Conservation (phyloP, 1,140 invertebrate species). For the Drosophila fuyamai region DNA sequence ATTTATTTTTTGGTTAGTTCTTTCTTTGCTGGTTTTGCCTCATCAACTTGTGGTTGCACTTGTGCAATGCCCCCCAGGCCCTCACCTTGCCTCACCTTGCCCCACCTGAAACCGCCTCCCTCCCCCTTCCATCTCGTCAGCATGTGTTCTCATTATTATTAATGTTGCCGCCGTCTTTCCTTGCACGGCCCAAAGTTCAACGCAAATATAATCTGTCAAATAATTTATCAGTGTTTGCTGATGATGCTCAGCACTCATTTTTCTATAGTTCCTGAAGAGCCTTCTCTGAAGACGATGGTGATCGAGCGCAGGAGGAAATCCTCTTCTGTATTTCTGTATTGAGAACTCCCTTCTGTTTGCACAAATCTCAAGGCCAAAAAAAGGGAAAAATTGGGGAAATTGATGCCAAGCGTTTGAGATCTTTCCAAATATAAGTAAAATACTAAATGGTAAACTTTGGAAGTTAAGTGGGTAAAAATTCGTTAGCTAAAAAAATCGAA, state of each 20-base stretch:
- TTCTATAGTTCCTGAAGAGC: conserved; percentile 36
- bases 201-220: conserved; percentile 83
- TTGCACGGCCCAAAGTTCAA: conserved; percentile 65
- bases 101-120: neutral
- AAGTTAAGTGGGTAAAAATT: neutral
- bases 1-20: neutral
- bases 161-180: conserved; percentile 32
- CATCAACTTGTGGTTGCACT: conserved; percentile 16
- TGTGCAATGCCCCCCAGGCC: neutral
- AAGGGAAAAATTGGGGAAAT: neutral
- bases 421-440: conserved; percentile 15
- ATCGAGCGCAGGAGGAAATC: conserved; percentile 21
- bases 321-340: conserved; percentile 9
- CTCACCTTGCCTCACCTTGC: neutral
- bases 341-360: conserved; percentile 50
- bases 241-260: conserved; percentile 44
- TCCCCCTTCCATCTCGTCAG: conserved; percentile 13
- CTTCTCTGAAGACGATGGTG: conserved; percentile 12
- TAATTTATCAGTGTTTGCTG: conserved; percentile 79
- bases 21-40: conserved; percentile 6
- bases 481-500: too few relatives aligned
- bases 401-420: conserved; percentile 17
- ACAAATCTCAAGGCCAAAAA: conserved; percentile 21
- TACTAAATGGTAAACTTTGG: neutral
- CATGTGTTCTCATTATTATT: conserved; percentile 67